phyloP scores from a whole-genome alignment of 2,797 vertebrate species.

The Chelonia mydas region DNA sequence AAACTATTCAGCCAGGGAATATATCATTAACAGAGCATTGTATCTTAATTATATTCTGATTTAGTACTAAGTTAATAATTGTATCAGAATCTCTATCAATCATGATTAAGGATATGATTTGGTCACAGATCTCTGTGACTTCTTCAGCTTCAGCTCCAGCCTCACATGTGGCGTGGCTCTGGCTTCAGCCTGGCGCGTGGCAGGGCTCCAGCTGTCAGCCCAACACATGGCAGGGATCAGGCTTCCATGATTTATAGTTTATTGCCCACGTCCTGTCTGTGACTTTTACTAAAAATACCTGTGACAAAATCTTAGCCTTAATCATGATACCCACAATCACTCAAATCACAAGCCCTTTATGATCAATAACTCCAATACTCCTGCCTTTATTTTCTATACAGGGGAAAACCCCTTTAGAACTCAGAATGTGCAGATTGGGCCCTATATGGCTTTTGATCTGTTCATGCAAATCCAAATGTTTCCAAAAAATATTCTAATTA shows the following conservation, averaged over 20 bases:
- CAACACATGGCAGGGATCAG: too few relatives aligned
- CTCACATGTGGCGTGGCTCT: too few relatives aligned
- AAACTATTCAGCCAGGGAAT: not conserved
- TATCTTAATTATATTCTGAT: not conserved
- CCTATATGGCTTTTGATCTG: not conserved
- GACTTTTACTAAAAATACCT: too few relatives aligned
- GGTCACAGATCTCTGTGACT: too few relatives aligned
- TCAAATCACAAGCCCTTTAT: not conserved
- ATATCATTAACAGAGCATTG: not conserved
- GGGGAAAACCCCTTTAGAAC: not conserved
- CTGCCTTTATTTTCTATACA: not conserved
- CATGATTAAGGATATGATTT: not conserved
- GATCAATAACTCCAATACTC: not conserved
- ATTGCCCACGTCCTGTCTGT: too few relatives aligned
- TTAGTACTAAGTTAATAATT: not conserved
- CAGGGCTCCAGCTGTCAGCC: too few relatives aligned
- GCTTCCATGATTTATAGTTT: too few relatives aligned
- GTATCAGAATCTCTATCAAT: not conserved
- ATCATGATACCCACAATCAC: not conserved
- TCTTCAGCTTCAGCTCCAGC: too few relatives aligned
- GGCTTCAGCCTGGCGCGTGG: too few relatives aligned
- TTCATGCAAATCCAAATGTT: not conserved
- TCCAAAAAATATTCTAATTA: not conserved
- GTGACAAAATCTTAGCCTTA: not conserved
- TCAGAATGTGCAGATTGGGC: not conserved